Base-by-base conservation (phyloP, 1,140 invertebrate genomes). In the Drosophila auraria region DNA sequence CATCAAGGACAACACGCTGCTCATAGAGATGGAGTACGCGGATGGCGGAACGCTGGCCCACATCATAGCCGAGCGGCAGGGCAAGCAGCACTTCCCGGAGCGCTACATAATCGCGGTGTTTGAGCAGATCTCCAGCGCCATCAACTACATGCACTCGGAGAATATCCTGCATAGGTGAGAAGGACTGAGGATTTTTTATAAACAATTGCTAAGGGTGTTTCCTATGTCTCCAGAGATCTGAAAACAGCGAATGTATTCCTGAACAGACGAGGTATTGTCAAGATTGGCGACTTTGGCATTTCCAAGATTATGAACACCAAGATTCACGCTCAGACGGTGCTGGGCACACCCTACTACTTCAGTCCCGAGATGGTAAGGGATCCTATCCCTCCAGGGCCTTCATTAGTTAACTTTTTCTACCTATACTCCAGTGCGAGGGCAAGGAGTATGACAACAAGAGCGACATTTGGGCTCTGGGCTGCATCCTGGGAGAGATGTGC, bases 11-110 rank as follows among this genome's bases (percentile, higher is more conserved):
- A 96, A 96, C 5, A 94, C 95, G 30, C 92, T 97, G 7, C 95
- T 96, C 93, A 97, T 97, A 68, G 96, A 97, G 93, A 97, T 97
- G 96, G 96, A 97, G 90, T 97, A 96, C 92, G 96, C 96, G 17
- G 96, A 97, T 92, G 96, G 96, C 23, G 96, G 96, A 33, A 97
- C 95, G 2, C 78, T 97, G 57, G 94, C 95, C 4, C 95, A 97
- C 79, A 94, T 95, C 66, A 94, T 97, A 4, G 83, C 94, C 8
- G 93, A 94, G 72, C 91, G 94, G n/a, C 87, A 87, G 12, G 72
- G 80, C 15, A 66, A 80, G 40, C 60, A 80, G 25, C 94, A 94
- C 47, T 82, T 93, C 45, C 92, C 93, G 1, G 96, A 97, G 91
- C 92, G 93, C 65, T 94, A 96, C 75, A 95, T 97, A 54, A 93